phyloP scores from a whole-genome alignment of 2,113 vertebrate species.

The Tetrao urogallus region DNA sequence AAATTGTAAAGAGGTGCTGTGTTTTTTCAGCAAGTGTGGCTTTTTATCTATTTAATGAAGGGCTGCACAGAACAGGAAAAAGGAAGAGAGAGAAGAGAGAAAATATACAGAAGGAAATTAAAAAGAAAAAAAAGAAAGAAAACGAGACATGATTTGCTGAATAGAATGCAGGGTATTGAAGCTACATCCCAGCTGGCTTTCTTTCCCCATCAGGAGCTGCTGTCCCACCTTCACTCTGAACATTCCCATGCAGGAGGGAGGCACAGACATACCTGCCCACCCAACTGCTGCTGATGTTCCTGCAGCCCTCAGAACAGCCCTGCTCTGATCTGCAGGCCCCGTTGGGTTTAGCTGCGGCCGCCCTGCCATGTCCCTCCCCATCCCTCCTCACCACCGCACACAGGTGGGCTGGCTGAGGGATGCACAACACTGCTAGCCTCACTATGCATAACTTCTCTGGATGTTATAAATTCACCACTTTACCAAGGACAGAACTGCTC shows the following conservation, averaged over 20 bases:
- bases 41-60: not conserved
- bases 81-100: not conserved
- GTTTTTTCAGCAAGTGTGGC: not conserved
- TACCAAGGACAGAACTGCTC: not conserved
- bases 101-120: not conserved
- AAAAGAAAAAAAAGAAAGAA: not conserved
- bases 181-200: not conserved
- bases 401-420: not conserved
- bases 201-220: not conserved
- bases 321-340: not conserved
- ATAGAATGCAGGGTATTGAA: not conserved
- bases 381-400: not conserved
- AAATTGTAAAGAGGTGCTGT: not conserved
- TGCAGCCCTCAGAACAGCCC: not conserved
- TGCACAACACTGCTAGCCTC: not conserved
- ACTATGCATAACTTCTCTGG: not conserved
- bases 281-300: not conserved
- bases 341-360: not conserved
- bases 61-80: not conserved
- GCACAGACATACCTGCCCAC: not conserved
- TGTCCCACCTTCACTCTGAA: not conserved
- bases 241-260: not conserved
- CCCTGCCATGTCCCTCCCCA: not conserved
- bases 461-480: conserved; percentile 35
- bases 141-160: not conserved